A percentile compares a stretch with the other conserved stretches of the same genome.
These are phyloP conservation scores for Argyrosomus japonicus DNA, from an alignment of 2,113 vertebrate species.

Conservation along the genomic window DNA sequence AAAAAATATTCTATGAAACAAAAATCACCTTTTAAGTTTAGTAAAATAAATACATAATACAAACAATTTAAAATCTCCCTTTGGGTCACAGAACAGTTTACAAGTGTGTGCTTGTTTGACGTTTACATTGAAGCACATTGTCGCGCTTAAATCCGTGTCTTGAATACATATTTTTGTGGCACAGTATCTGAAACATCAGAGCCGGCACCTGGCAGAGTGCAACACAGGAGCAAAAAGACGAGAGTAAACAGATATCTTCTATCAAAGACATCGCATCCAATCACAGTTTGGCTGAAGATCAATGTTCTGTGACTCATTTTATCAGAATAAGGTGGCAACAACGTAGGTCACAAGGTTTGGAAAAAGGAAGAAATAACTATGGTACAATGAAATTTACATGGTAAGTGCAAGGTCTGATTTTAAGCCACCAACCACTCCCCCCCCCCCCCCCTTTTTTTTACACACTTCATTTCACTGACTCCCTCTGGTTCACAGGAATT, in stretches of 20 bases:
- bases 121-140: not conserved
- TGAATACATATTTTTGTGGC: not conserved
- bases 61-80: not conserved
- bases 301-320: constrained; percentile 27
- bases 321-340: constrained; percentile 29
- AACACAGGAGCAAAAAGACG: constrained; percentile 5
- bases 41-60: too few relatives aligned
- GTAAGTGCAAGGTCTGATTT: constrained; percentile 19
- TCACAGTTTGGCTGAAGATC: constrained; percentile 20
- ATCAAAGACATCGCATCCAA: constrained; percentile 29
- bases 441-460: not conserved
- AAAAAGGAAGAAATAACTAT: not conserved
- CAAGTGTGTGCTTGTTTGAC: not conserved
- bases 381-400: constrained; percentile 3
- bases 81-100: not conserved
- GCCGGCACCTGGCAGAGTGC: constrained; percentile 30
- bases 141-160: not conserved
- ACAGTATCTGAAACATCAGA: constrained; percentile 10
- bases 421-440: too few relatives aligned
- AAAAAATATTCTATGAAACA: not conserved
- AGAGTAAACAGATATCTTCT: constrained; percentile 37
- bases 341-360: constrained; percentile 14
- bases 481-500: constrained; percentile 23
- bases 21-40: not conserved
- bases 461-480: not conserved